phyloP scores from a whole-genome alignment of 1,140 invertebrate species.

The Zaprionus lachaisei region DNA sequence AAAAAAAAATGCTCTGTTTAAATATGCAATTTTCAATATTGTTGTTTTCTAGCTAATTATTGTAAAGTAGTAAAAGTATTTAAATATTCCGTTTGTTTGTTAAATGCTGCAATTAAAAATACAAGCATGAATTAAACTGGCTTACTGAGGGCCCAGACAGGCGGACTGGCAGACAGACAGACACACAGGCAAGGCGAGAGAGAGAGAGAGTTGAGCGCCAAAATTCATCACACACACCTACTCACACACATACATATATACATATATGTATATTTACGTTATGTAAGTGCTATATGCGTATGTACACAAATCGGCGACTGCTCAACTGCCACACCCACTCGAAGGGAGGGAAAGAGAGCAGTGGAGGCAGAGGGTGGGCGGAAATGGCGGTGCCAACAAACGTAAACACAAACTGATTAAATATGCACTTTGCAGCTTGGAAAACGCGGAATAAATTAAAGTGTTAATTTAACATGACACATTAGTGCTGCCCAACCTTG shows the following conservation, averaged over 20 bases:
- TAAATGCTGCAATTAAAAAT: conserved; percentile 80
- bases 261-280: conserved; percentile 13
- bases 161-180: conserved; percentile 2
- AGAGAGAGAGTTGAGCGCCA: conserved; percentile 6
- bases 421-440: conserved; percentile 82
- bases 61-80: conserved; percentile 59
- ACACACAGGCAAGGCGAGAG: conserved; percentile 2
- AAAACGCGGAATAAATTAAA: conserved; percentile 84
- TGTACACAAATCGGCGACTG: conserved; percentile 22
- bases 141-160: conserved; percentile 60
- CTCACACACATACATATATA: not conserved
- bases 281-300: conserved; percentile 9
- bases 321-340: conserved; percentile 12
- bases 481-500: conserved; percentile 70
- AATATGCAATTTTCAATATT: conserved; percentile 50
- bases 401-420: conserved; percentile 83
- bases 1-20: conserved; percentile 13
- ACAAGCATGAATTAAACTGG: conserved; percentile 79
- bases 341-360: not conserved
- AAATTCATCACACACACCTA: conserved; percentile 8
- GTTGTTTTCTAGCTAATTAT: conserved; percentile 67
- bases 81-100: conserved; percentile 74
- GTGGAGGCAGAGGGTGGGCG: not conserved
- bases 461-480: conserved; percentile 84
- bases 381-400: conserved; percentile 54